Base-by-base conservation (phyloP, 2,797 vertebrate genomes). In the Hoplostethus atlanticus region DNA sequence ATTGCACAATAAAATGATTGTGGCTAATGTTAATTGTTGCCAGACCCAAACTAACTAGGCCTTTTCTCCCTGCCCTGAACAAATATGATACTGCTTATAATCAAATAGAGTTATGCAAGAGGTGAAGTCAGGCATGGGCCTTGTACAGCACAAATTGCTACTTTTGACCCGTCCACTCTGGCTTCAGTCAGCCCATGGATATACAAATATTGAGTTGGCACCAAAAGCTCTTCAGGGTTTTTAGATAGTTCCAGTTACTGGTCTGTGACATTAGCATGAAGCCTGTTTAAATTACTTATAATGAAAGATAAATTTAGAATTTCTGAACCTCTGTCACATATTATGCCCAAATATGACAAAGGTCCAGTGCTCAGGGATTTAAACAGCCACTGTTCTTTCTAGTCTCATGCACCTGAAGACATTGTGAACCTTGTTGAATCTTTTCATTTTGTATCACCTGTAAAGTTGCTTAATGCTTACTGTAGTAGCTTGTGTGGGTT, bases 211-310 rank as follows among this genome's bases (percentile, higher is more conserved):
- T 74, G 69, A 71, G 55, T 58, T 78, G 77, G 68, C 70, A 71
- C 62, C 55, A 47, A 64, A 51, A 71, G 50, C 57, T 74, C 47
- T 69, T 76, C 80, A 47, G 65, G 57, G 36, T 25, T 81, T 76
- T 62, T 46, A 70, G 68, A 86, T 75, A 76, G 79, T 84, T 82
- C 77, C 65, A 69, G 46, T 70, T 64, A 58, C 47, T 79, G 76
- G 42, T 81, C 62, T 80, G 75, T 80, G 71, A 79, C 57, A 80
- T 55, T 74, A 78, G 56, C 61, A 75, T 40, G 34, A 75, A 69
- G 64, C 59, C 34, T 68, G 46, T 76, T 68, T 76, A 51, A 52
- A 6, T 71, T 55, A 52, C 15, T 34, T 34, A 6, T 59, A 64
- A 73, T 73, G 50, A 85, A 68, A 3, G 25, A 31, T 15, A 17